A percentile compares a stretch with the other conserved stretches of the same genome.
Conservation (phyloP, 1,140 invertebrate genomes). For the Bradynema listronoti region DNA sequence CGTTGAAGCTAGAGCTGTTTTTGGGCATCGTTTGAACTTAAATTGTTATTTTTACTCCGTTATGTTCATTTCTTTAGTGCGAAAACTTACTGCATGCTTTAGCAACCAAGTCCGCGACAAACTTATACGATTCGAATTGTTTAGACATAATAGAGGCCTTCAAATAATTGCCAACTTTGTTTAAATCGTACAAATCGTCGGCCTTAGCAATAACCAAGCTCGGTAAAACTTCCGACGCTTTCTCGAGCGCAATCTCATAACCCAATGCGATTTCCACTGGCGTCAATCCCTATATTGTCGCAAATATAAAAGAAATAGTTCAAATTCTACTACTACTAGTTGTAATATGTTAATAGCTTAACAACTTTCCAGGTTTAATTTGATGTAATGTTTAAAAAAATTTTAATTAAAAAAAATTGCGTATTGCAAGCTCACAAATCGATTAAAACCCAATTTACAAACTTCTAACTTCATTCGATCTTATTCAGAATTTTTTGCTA, state of each 20-base stretch:
- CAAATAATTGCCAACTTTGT: slow-evolving; percentile 69
- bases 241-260: slow-evolving; percentile 81
- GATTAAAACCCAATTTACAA: too few species aligned
- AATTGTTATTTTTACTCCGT: slow-evolving; percentile 22
- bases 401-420: too few species aligned
- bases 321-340: too few species aligned
- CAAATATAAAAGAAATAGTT: slow-evolving; percentile 25
- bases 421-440: too few species aligned
- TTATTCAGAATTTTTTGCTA: too few species aligned
- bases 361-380: too few species aligned
- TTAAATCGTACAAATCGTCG: slow-evolving; percentile 69
- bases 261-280: slow-evolving; percentile 89
- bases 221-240: slow-evolving; percentile 72
- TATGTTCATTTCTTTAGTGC: neutral
- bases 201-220: slow-evolving; percentile 66
- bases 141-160: slow-evolving; percentile 86
- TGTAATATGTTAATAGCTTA: too few species aligned
- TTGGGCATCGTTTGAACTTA: slow-evolving; percentile 77
- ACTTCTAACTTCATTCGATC: too few species aligned
- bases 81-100: slow-evolving; percentile 71
- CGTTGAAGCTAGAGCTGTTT: slow-evolving; percentile 76
- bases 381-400: too few species aligned
- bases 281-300: slow-evolving; percentile 72
- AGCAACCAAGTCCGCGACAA: slow-evolving; percentile 75
- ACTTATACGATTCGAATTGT: slow-evolving; percentile 92